A percentile compares a stretch with the other conserved stretches of the same genome.
These are phyloP conservation scores for Drosophila anceps DNA, from an alignment of 2,888 invertebrate genomes.

Conservation along the genomic window DNA sequence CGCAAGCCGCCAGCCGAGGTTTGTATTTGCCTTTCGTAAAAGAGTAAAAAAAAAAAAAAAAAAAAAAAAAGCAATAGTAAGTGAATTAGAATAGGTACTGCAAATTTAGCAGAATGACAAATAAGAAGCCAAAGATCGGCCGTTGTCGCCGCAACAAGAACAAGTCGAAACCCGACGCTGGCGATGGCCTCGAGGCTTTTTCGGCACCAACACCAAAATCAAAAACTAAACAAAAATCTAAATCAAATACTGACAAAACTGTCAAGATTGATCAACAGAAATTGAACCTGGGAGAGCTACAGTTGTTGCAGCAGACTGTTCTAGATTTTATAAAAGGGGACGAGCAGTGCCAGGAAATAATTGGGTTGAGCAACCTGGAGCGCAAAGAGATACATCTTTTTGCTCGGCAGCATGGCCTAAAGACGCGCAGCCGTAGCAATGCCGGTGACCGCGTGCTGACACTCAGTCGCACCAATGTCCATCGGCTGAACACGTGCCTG, in stretches of 20 bases:
- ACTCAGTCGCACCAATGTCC: constrained; percentile 50
- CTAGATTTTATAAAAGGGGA: constrained; percentile 67
- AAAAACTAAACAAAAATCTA: constrained; percentile 19
- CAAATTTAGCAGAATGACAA: constrained; percentile 7
- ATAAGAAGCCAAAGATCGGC: background rate
- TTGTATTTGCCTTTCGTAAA: background rate
- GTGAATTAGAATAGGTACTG: background rate
- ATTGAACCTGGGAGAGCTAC: constrained; percentile 12
- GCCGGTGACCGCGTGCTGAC: constrained; percentile 66
- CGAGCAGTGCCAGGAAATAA: constrained; percentile 50
- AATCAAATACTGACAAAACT: constrained; percentile 4
- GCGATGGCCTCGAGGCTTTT: no score
- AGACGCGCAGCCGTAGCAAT: constrained; percentile 68
- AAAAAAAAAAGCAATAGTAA: no score
- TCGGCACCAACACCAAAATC: background rate
- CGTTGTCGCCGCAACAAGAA: constrained; percentile 11
- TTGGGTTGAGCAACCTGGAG: constrained; percentile 57
- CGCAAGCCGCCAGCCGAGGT: background rate
- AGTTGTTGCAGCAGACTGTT: constrained; percentile 57
- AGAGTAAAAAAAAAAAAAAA: no score
- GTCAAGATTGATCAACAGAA: background rate
- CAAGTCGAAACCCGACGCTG: background rate
- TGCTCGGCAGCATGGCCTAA: constrained; percentile 67
- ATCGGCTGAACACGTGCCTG: background rate
- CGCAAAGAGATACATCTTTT: constrained; percentile 76